Percentiles rank a stretch among this genome's conserved stretches.
phyloP scores from a whole-genome alignment of 2,113 vertebrate genomes.

The Globicephala melas region DNA sequence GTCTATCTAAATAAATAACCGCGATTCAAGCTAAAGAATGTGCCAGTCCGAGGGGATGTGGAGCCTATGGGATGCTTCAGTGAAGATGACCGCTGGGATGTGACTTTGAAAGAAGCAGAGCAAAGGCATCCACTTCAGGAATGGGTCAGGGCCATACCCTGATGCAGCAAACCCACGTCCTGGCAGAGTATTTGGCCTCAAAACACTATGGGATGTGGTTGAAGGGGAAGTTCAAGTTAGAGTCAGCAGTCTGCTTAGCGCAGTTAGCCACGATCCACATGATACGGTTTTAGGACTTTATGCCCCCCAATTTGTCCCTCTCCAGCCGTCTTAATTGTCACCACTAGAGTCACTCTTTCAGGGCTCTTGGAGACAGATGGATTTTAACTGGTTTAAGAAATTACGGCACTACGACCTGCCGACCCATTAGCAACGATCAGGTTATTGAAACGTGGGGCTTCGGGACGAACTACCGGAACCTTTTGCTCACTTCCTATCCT shows the following conservation, averaged over 20 bases:
- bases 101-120: neutral
- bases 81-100: neutral
- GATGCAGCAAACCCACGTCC: neutral
- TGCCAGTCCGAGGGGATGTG: fast-evolving
- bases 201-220: neutral
- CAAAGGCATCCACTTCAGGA: neutral
- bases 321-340: neutral
- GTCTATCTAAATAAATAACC: neutral
- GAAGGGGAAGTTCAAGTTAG: neutral
- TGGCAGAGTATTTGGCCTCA: neutral
- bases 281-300: neutral
- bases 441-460: neutral
- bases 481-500: neutral
- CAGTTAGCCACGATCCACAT: neutral
- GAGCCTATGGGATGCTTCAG: neutral
- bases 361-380: neutral
- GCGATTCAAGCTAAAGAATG: neutral
- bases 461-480: neutral
- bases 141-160: fast-evolving
- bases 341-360: neutral
- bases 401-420: neutral
- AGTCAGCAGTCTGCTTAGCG: neutral
- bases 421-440: neutral
- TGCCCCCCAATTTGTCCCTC: neutral
- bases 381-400: neutral